These are phyloP conservation scores for Amorpha juglandis DNA, from an alignment of 2,888 invertebrate genomes.

Conservation along the genomic window DNA sequence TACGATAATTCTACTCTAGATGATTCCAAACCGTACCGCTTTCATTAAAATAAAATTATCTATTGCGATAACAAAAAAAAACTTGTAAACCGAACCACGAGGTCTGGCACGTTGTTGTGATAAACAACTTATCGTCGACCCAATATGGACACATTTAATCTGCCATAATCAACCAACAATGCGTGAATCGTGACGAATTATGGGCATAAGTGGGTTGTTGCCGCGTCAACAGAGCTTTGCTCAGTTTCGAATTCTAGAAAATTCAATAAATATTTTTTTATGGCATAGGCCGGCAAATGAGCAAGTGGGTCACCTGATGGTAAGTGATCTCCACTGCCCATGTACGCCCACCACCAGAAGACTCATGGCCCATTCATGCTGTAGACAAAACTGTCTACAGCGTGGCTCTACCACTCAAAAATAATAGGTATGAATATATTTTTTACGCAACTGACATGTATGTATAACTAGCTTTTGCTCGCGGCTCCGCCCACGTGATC, in stretches of 20 bases:
- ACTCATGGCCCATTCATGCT: no score
- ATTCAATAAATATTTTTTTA: neutral
- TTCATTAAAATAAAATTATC: slow-evolving; percentile 23
- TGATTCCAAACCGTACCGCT: slow-evolving; percentile 31
- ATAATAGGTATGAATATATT: no score
- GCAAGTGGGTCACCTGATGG: no score
- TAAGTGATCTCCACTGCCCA: no score
- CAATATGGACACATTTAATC: slow-evolving; percentile 34
- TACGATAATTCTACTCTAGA: slow-evolving; percentile 31
- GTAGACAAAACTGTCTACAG: no score
- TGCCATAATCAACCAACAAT: slow-evolving; percentile 26
- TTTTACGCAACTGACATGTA: no score
- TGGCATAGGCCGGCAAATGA: no score
- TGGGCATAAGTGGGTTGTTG: neutral
- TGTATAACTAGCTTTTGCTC: no score
- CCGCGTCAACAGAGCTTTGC: neutral
- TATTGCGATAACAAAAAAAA: slow-evolving; percentile 11
- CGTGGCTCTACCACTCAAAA: no score
- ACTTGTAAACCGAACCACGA: neutral
- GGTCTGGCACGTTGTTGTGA: slow-evolving; percentile 26
- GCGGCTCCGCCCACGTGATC: no score
- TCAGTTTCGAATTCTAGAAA: neutral
- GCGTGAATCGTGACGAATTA: slow-evolving; percentile 11
- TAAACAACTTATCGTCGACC: slow-evolving; percentile 42
- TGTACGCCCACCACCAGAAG: no score